These are phyloP conservation scores for Oxystoma pomonae DNA, from an alignment of 2,888 invertebrate genomes.

Conservation along the genomic window DNA sequence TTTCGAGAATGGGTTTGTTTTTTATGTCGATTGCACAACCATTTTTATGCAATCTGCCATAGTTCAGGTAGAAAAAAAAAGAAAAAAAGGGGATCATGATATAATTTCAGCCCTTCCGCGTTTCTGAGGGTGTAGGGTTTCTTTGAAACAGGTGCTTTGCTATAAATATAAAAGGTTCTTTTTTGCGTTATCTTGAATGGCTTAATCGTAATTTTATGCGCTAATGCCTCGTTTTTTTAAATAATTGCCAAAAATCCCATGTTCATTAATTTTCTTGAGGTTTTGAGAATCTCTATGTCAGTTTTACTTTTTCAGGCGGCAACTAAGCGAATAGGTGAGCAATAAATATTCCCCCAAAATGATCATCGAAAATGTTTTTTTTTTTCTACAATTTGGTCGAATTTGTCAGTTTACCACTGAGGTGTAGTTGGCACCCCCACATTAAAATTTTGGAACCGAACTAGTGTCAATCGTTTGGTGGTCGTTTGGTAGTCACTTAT, in stretches of 20 bases:
- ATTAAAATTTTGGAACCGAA: no score
- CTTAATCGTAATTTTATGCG: background rate
- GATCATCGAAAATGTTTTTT: no score
- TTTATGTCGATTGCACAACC: slow-evolving; percentile 15
- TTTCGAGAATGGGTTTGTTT: background rate
- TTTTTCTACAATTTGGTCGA: no score
- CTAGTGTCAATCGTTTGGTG: no score
- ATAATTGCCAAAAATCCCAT: background rate
- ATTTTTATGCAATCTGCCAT: slow-evolving; percentile 24
- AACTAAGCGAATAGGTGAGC: no score
- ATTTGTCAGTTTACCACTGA: no score
- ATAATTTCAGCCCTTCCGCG: background rate
- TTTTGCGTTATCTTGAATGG: background rate
- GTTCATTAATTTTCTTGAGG: background rate
- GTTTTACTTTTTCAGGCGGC: no score
- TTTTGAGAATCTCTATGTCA: no score
- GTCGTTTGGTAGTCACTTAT: no score
- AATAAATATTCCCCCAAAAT: no score
- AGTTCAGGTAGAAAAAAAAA: slow-evolving; percentile 23
- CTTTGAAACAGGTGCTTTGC: background rate
- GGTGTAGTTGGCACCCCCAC: no score
- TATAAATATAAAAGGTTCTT: background rate
- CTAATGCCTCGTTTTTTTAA: background rate
- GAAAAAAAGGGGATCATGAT: slow-evolving; percentile 1
- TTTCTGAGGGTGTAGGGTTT: background rate